Conservation (phyloP, 1,140 invertebrate genomes). For the Brachionus asplanchnoidis region DNA sequence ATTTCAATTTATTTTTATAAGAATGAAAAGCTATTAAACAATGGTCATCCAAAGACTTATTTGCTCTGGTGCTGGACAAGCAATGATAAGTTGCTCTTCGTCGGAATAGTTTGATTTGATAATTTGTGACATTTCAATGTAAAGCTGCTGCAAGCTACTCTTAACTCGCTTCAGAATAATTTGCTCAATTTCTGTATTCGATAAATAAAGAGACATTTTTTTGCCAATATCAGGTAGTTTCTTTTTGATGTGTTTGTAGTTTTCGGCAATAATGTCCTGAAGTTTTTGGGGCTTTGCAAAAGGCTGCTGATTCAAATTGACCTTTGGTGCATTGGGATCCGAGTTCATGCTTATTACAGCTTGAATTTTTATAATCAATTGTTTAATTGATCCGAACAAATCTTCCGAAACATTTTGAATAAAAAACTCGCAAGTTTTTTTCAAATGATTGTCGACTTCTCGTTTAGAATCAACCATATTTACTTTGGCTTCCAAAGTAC, state of each 20-base stretch:
- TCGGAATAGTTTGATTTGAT: conserved; percentile 2
- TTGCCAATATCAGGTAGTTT: not conserved
- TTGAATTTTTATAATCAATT: not conserved
- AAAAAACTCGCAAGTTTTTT: conserved; percentile 81
- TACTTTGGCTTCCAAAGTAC: conserved; percentile 81
- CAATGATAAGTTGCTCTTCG: conserved; percentile 33
- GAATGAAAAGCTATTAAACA: not conserved
- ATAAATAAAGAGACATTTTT: conserved; percentile 21
- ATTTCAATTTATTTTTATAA: not conserved
- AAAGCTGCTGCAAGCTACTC: conserved; percentile 13
- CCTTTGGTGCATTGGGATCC: conserved; percentile 8
- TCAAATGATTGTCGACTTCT: conserved; percentile 85
- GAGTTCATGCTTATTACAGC: conserved; percentile 12
- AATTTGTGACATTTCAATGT: conserved; percentile 3
- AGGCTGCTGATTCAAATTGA: conserved; percentile 10
- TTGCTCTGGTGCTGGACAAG: conserved; percentile 32
- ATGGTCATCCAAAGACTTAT: conserved; percentile 34
- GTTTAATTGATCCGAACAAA: conserved; percentile 31
- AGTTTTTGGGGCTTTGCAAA: conserved; percentile 32
- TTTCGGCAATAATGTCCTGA: conserved; percentile 26
- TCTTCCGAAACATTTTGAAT: conserved; percentile 72
- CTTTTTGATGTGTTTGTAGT: conserved; percentile 29
- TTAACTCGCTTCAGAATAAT: conserved; percentile 37
- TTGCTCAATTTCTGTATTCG: conserved; percentile 34
- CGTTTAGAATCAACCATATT: conserved; percentile 85